These are phyloP conservation scores for Trematocara macrostoma DNA, from an alignment of 2,113 vertebrate species.

Conservation along the genomic window DNA sequence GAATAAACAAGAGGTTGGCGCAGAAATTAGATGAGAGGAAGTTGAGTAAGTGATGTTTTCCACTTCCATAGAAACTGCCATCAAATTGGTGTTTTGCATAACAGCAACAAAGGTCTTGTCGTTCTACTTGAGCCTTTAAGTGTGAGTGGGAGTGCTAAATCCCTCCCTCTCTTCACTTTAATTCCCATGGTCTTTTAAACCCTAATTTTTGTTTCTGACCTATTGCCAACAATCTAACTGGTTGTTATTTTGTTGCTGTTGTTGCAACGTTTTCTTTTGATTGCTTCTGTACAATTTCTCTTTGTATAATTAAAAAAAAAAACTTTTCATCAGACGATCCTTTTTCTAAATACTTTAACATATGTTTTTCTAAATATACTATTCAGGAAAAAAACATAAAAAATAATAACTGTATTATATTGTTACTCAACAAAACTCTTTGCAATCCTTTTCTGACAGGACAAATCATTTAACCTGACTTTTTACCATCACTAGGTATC, in stretches of 20 bases:
- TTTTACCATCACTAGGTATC: neutral
- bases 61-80: neutral
- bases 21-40: neutral
- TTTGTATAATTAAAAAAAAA: neutral
- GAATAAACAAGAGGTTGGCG: neutral
- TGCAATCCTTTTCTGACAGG: neutral
- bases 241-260: neutral
- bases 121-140: neutral
- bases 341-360: neutral
- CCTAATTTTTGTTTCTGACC: neutral
- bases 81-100: slow-evolving; percentile 1
- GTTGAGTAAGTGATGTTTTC: neutral
- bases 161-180: neutral
- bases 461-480: neutral
- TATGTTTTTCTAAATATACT: neutral
- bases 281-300: neutral
- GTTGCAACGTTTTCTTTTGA: neutral
- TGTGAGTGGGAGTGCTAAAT: neutral
- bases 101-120: neutral
- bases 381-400: neutral
- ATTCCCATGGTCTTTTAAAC: neutral
- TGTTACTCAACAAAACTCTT: neutral
- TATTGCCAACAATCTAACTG: neutral
- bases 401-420: neutral
- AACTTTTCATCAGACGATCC: neutral